Conservation (phyloP, 2,888 invertebrate species). For the Catocala fraxini region DNA sequence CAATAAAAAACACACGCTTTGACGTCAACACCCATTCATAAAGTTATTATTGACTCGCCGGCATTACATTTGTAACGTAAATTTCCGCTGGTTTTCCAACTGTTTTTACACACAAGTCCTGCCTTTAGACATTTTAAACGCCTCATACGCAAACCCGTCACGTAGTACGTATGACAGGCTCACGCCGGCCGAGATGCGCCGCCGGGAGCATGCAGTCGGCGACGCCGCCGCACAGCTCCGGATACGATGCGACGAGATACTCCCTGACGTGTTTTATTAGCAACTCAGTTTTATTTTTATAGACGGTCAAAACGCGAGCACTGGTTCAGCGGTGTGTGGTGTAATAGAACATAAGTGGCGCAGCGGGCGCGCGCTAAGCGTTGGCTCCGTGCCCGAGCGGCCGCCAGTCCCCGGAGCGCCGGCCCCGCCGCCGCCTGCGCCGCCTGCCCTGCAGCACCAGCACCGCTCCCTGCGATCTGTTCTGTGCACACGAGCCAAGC, state of each 20-base stretch:
- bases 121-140: slow-evolving; percentile 53
- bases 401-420: slow-evolving; percentile 80
- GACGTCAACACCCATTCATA: slow-evolving; percentile 83
- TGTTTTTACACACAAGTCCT: slow-evolving; percentile 54
- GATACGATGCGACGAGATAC: slow-evolving; percentile 48
- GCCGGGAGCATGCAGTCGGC: slow-evolving; percentile 19
- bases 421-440: slow-evolving; percentile 76
- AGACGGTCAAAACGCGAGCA: slow-evolving; percentile 60
- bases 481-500: not conserved
- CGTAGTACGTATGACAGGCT: not conserved
- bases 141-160: slow-evolving; percentile 13
- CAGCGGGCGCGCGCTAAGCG: slow-evolving; percentile 62
- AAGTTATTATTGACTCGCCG: slow-evolving; percentile 68
- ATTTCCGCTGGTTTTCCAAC: slow-evolving; percentile 29
- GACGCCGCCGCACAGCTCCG: slow-evolving; percentile 28
- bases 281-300: slow-evolving; percentile 76
- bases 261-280: slow-evolving; percentile 63
- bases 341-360: slow-evolving; percentile 79
- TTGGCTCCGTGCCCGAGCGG: slow-evolving; percentile 80
- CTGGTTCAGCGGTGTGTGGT: slow-evolving; percentile 69
- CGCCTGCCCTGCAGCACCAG: slow-evolving; percentile 18
- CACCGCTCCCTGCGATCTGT: slow-evolving; percentile 16
- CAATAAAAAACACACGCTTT: slow-evolving; percentile 55
- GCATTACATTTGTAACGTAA: slow-evolving; percentile 57
- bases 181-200: slow-evolving; percentile 20